phyloP scores from a whole-genome alignment of 2,113 vertebrate genomes.

The Marcusenius ussheri region DNA sequence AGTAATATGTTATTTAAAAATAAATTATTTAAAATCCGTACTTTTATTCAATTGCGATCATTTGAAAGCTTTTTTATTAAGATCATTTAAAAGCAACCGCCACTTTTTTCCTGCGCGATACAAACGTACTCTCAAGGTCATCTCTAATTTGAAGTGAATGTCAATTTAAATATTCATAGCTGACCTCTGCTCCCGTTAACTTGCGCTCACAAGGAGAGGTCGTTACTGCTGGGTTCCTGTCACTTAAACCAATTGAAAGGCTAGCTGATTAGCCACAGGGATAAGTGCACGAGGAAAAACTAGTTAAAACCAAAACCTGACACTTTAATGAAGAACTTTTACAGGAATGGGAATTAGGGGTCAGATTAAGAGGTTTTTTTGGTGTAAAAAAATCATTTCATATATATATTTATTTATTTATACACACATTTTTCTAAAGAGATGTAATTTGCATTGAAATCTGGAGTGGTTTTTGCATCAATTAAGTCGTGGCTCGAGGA shows the following conservation, averaged over 20 bases:
- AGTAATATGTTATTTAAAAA: not conserved
- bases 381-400: conserved; percentile 14
- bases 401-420: not conserved
- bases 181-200: conserved; percentile 46
- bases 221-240: conserved; percentile 37
- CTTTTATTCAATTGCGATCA: conserved; percentile 23
- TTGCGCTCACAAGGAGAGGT: conserved; percentile 17
- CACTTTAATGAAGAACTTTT: conserved; percentile 21
- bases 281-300: conserved; percentile 12
- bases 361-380: conserved; percentile 13
- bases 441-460: conserved; percentile 53
- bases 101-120: conserved; percentile 38
- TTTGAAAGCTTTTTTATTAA: conserved; percentile 17
- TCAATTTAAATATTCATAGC: conserved; percentile 56
- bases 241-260: conserved; percentile 28
- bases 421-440: not conserved
- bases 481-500: conserved; percentile 52
- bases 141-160: conserved; percentile 51
- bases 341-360: conserved; percentile 20
- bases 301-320: conserved; percentile 15
- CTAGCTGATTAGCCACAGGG: conserved; percentile 36
- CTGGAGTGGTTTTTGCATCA: conserved; percentile 39
- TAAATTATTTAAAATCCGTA: not conserved
- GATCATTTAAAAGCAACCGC: conserved; percentile 36
- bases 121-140: conserved; percentile 49